Percentiles rank a stretch among this genome's conserved stretches.
Evolutionary conservation across 2,113 vertebrate species (phyloP).

Genomic region (Nematolebias whitei): DNA sequence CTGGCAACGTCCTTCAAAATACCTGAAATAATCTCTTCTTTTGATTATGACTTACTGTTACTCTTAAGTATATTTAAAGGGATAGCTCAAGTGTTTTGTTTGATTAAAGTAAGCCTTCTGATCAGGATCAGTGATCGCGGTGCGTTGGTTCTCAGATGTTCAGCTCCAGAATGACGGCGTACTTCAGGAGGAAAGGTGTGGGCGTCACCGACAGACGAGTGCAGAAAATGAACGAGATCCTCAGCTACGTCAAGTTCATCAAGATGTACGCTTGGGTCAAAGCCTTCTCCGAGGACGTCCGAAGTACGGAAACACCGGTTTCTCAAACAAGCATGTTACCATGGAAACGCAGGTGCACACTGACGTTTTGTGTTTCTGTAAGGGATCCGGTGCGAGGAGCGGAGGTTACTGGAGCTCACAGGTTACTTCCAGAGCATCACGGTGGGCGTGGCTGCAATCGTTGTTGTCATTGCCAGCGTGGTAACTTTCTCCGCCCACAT

Average conservation of each 20-base stretch:
- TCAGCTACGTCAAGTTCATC: conserved; percentile 93
- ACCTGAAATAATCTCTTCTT: no score
- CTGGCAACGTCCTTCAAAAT: no score
- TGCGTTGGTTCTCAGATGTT: conserved; percentile 85
- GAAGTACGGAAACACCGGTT: conserved; percentile 79
- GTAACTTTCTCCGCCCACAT: conserved; percentile 92
- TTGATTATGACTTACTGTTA: no score
- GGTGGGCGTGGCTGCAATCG: conserved; percentile 90
- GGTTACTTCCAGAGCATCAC: conserved; percentile 96
- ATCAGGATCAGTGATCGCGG: no score
- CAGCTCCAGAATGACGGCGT: conserved; percentile 89
- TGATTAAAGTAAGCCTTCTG: no score
- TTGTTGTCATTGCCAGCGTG: conserved; percentile 93
- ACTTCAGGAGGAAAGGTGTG: conserved; percentile 90
- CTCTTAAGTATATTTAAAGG: no score
- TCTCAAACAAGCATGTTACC: not conserved
- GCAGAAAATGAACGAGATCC: conserved; percentile 95
- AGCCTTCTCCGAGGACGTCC: conserved; percentile 88
- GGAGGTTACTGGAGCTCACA: conserved; percentile 83
- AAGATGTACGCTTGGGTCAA: conserved; percentile 98
- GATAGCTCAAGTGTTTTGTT: no score
- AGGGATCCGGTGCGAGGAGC: conserved; percentile 90
- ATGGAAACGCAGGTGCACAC: not conserved
- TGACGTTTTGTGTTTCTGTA: not conserved
- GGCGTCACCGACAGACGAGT: conserved; percentile 89